phyloP scores from a whole-genome alignment of 2,797 vertebrate genomes.

The Psittacula echo region DNA sequence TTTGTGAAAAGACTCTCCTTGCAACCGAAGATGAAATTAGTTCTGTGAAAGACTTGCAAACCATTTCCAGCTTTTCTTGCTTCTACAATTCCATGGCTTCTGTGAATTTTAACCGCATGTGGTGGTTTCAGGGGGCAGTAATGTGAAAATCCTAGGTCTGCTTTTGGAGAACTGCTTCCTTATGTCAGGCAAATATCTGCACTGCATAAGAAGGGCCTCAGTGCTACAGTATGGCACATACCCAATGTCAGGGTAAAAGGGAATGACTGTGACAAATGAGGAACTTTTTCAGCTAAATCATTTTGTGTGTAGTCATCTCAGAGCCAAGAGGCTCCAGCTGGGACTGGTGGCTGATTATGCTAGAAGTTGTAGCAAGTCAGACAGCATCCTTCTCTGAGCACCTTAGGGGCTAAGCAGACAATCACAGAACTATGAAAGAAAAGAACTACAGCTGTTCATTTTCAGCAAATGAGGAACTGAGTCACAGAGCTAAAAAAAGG shows the following conservation, averaged over 20 bases:
- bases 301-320: conserved; percentile 27
- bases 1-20: background rate
- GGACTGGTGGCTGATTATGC: conserved; percentile 35
- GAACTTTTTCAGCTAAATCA: conserved; percentile 45
- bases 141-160: background rate
- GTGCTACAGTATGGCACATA: background rate
- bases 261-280: conserved; percentile 42
- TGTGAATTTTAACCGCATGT: background rate
- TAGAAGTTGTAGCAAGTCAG: conserved; percentile 23
- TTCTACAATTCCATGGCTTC: background rate
- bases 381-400: conserved; percentile 17
- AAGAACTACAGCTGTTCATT: conserved; percentile 8
- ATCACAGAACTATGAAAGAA: conserved; percentile 1
- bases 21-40: background rate
- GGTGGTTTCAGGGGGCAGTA: background rate
- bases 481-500: conserved; percentile 18
- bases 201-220: background rate
- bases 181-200: background rate
- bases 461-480: conserved; percentile 31
- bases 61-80: background rate
- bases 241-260: conserved; percentile 2
- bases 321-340: conserved; percentile 28
- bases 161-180: background rate
- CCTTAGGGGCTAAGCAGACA: conserved; percentile 33
- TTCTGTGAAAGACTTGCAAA: background rate